Conservation (phyloP, 2,797 vertebrate species). For the Pelochelys cantorii region DNA sequence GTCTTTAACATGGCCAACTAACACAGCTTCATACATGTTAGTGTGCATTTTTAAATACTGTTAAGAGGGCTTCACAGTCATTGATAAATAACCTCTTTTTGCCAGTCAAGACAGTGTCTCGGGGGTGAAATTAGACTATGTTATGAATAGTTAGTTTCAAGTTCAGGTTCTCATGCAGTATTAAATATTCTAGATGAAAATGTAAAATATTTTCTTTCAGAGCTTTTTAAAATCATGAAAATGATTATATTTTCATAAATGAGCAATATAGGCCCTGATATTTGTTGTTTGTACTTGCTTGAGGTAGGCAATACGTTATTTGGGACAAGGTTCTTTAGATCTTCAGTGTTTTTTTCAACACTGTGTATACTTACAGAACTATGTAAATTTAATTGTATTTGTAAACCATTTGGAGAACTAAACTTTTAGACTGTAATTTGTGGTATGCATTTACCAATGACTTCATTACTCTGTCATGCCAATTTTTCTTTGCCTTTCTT, state of each 20-base stretch:
- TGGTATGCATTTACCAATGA: background rate
- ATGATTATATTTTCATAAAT: background rate
- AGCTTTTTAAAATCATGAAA: constrained; percentile 1
- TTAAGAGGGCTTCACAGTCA: background rate
- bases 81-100: background rate
- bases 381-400: constrained; percentile 17
- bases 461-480: background rate
- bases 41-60: background rate
- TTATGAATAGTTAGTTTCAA: background rate
- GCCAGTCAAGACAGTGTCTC: background rate
- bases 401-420: background rate
- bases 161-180: background rate
- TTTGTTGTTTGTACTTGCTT: background rate
- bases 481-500: background rate
- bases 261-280: background rate
- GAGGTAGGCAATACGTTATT: background rate
- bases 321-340: background rate
- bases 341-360: background rate
- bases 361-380: constrained; percentile 10
- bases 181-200: constrained; percentile 11
- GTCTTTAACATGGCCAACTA: background rate
- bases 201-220: constrained; percentile 29
- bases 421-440: background rate
- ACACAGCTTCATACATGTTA: background rate
- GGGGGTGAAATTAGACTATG: background rate